Evolutionary conservation across 2,113 vertebrate genomes (phyloP), one percentile per base, ranked within the genome.

Genomic region (Ammospiza caudacuta): DNA sequence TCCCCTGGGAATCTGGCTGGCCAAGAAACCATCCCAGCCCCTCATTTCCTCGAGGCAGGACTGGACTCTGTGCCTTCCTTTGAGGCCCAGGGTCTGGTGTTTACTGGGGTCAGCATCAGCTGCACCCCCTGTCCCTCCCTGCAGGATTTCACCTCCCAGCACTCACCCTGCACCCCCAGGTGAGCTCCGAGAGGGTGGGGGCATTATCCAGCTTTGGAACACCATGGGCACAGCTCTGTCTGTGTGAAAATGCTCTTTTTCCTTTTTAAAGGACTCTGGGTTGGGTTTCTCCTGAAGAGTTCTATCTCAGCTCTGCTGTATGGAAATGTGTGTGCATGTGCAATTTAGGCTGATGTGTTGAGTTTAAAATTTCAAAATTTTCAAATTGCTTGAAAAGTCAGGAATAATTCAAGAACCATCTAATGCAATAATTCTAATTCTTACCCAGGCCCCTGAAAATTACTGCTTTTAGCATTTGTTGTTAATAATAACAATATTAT

Each of bases 211-310:
- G 20, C 47, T 44, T 19, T 29, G n/a, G 75, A 37, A 10, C n/a
- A 27, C 43, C 0, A 0, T 1, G 4, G 10, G 19, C 3, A n/a
- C n/a, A n/a, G 18, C 11, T 67, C 19, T 9, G 8, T 23, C 20
- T 25, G 47, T 69, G 9, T 86, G 76, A 47, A 54, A 46, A 51
- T 1, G 0, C 20, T 24, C 5, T 0, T 52, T 58, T 37, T 54
- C 39, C 31, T 41, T 43, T 47, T 23, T 33, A 29, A 66, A 75
- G 61, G 23, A 20, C 12, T 57, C 72, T 63, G 67, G 20, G 51
- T 57, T 62, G 57, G 52, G 16, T 58, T 79, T 75, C 41, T 88
- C 35, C 27, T 51, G 62, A 55, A 39, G 31, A 49, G 22, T 66
- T 89, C 9, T 20, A 28, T 6, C 35, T 6, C 35, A 19, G 25